Percentiles rank a stretch among this genome's conserved stretches.
phyloP scores from a whole-genome alignment of 2,113 vertebrate species.

The Muntiacus muntjak region DNA sequence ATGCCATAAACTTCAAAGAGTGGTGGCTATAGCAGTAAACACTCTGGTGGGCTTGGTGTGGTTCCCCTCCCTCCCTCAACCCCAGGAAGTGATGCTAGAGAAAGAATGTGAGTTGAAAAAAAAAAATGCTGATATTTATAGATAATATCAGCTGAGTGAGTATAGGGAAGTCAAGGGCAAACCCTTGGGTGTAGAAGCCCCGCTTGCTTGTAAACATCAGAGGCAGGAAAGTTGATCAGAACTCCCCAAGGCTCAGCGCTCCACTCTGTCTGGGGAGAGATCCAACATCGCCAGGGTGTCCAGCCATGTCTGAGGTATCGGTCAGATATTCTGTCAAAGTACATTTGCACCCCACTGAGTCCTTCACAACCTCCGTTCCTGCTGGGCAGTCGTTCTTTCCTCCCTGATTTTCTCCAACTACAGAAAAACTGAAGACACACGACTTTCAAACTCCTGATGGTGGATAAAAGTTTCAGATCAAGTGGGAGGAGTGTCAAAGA shows the following conservation, averaged over 20 bases:
- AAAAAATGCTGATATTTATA: neutral
- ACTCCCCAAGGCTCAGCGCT: neutral
- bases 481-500: neutral
- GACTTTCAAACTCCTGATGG: neutral
- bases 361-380: neutral
- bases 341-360: neutral
- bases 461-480: neutral
- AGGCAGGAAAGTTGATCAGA: neutral
- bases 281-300: neutral
- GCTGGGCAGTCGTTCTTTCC: neutral
- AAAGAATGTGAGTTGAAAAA: neutral
- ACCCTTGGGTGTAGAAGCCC: neutral
- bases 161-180: neutral
- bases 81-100: neutral
- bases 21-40: neutral
- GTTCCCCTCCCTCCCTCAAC: too few relatives aligned
- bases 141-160: neutral
- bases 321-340: neutral
- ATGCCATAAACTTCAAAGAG: neutral
- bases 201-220: neutral
- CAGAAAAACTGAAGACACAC: neutral
- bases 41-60: neutral
- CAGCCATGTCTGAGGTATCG: neutral
- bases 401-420: neutral
- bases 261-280: neutral